phyloP scores from a whole-genome alignment of 2,888 invertebrate genomes.

The Athetis lepigone region DNA sequence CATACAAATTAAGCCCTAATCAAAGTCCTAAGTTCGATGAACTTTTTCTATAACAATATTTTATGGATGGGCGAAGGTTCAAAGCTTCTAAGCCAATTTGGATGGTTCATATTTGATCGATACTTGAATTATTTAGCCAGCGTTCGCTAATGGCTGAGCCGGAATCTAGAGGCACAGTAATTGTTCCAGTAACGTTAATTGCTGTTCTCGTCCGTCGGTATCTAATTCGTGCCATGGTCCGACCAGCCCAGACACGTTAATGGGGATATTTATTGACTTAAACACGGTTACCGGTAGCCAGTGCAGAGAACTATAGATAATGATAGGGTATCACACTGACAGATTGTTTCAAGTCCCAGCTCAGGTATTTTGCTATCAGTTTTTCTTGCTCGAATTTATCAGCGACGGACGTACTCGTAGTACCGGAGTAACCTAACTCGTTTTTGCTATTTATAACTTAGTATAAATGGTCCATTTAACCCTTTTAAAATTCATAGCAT shows the following conservation, averaged over 20 bases:
- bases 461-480: slow-evolving; percentile 53
- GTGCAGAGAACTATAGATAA: slow-evolving; percentile 67
- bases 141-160: slow-evolving; percentile 76
- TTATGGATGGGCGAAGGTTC: slow-evolving; percentile 41
- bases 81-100: slow-evolving; percentile 60
- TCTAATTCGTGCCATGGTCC: slow-evolving; percentile 72
- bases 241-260: slow-evolving; percentile 71
- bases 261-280: slow-evolving; percentile 72
- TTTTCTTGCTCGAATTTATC: slow-evolving; percentile 56
- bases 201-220: slow-evolving; percentile 67
- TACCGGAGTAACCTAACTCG: slow-evolving; percentile 44
- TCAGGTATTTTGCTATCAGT: slow-evolving; percentile 56
- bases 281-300: slow-evolving; percentile 69
- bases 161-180: slow-evolving; percentile 78
- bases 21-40: slow-evolving; percentile 57
- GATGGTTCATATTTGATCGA: slow-evolving; percentile 47
- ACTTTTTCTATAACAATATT: slow-evolving; percentile 43
- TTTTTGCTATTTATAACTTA: slow-evolving; percentile 52
- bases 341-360: slow-evolving; percentile 65
- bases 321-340: slow-evolving; percentile 70
- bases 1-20: slow-evolving; percentile 67
- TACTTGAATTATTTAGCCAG: slow-evolving; percentile 78
- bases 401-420: slow-evolving; percentile 29
- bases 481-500: slow-evolving; percentile 61
- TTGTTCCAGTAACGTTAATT: slow-evolving; percentile 85